Conservation (phyloP, 2,113 vertebrate genomes). For the Nothoprocta perdicaria region DNA sequence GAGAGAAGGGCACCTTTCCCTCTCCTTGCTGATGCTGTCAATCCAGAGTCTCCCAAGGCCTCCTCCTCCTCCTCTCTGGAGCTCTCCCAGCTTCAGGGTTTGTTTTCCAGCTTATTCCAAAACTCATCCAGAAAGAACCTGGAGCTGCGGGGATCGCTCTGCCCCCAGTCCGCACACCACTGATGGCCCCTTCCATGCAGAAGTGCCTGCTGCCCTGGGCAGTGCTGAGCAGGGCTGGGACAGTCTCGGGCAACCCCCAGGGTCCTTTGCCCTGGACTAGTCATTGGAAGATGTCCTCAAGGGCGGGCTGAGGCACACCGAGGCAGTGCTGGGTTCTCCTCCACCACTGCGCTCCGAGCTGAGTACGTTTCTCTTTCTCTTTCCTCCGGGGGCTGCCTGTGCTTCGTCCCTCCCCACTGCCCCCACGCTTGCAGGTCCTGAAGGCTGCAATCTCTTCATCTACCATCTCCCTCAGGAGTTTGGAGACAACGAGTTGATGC, state of each 20-base stretch:
- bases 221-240: background rate
- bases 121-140: background rate
- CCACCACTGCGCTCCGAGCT: constrained; percentile 16
- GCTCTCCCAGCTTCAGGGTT: background rate
- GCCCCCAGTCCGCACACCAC: background rate
- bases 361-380: constrained; percentile 19
- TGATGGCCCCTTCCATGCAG: background rate
- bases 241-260: background rate
- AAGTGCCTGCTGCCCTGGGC: background rate
- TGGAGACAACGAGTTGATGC: constrained; percentile 98
- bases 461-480: constrained; percentile 99
- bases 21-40: background rate
- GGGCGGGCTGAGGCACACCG: background rate
- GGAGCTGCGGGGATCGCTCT: background rate
- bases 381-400: constrained; percentile 67
- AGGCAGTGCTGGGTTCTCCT: background rate
- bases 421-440: constrained; percentile 85
- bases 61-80: background rate
- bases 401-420: constrained; percentile 35
- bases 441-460: constrained; percentile 99
- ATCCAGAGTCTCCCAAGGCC: background rate
- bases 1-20: background rate
- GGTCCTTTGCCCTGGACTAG: background rate
- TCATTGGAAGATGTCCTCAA: background rate
- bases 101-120: background rate